These are phyloP conservation scores for Grallaria varia DNA, from an alignment of 2,113 vertebrate species.

Conservation along the genomic window DNA sequence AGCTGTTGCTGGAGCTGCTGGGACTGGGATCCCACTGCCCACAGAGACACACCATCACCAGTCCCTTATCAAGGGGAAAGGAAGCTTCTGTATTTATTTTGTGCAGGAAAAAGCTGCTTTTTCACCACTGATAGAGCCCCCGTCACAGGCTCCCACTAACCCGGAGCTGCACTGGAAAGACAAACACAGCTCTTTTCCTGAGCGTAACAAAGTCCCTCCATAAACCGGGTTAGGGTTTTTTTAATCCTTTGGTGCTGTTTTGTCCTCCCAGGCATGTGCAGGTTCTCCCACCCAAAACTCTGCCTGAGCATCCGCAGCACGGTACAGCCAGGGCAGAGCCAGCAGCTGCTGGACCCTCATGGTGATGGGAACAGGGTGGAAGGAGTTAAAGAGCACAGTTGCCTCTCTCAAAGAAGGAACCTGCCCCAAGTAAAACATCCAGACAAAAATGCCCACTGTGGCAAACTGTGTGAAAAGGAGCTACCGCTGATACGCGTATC, in stretches of 20 bases:
- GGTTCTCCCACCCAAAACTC: neutral
- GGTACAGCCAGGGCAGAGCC: fast-evolving
- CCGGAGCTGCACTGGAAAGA: slow-evolving; percentile 49
- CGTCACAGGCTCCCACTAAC: neutral
- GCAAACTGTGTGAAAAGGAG: neutral
- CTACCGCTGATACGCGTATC: neutral
- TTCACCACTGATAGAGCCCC: neutral
- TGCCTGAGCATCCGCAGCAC: fast-evolving
- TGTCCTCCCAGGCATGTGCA: neutral
- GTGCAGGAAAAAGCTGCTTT: neutral
- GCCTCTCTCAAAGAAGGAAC: neutral
- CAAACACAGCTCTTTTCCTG: slow-evolving; percentile 69
- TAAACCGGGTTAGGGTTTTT: neutral
- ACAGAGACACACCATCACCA: neutral
- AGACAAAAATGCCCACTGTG: neutral
- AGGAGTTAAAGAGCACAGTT: neutral
- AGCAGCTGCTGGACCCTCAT: neutral
- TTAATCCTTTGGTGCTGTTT: neutral
- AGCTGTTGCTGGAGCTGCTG: neutral
- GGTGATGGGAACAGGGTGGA: neutral
- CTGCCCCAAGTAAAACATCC: neutral
- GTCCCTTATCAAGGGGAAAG: slow-evolving; percentile 47
- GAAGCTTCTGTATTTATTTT: slow-evolving; percentile 30
- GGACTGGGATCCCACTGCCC: neutral
- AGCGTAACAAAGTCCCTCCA: slow-evolving; percentile 31